Percentiles rank a stretch among this genome's conserved stretches.
Evolutionary conservation across 2,113 vertebrate genomes (phyloP).

Genomic region (Apteryx owenii): DNA sequence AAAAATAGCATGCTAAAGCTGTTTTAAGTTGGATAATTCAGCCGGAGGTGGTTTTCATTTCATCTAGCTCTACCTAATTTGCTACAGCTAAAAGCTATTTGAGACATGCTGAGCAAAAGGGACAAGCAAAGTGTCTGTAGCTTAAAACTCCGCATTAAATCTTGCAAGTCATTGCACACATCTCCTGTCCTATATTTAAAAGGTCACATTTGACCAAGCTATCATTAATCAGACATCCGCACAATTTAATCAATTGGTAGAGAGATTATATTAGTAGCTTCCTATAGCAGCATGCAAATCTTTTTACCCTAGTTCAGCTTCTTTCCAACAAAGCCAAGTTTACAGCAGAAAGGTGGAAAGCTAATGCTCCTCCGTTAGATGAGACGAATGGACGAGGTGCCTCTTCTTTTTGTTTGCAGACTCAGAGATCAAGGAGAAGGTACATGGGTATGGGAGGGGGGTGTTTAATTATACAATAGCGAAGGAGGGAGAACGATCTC

Average conservation of each 20-base stretch:
- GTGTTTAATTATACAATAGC: constrained; percentile 65
- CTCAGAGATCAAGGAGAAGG: constrained; percentile 55
- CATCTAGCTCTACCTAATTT: constrained; percentile 60
- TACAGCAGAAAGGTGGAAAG: background rate
- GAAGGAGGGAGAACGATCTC: constrained; percentile 29
- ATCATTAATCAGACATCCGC: constrained; percentile 34
- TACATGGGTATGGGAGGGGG: background rate
- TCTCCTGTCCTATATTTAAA: constrained; percentile 4
- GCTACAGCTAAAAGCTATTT: constrained; percentile 53
- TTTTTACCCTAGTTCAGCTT: background rate
- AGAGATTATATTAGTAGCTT: background rate
- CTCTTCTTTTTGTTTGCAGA: constrained; percentile 22
- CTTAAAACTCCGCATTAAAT: constrained; percentile 14
- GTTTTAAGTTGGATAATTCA: constrained; percentile 66
- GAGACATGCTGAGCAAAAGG: constrained; percentile 47
- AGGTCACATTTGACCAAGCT: constrained; percentile 44
- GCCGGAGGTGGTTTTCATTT: constrained; percentile 53
- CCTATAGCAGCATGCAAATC: background rate
- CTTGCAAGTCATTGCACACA: constrained; percentile 32
- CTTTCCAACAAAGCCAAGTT: background rate
- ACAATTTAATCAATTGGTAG: constrained; percentile 8
- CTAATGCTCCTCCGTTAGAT: background rate
- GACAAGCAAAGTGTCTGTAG: background rate
- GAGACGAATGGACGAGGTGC: background rate
- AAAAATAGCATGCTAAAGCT: constrained; percentile 67